Percentiles rank a stretch among this genome's conserved stretches.
Evolutionary conservation across 2,888 invertebrate species (phyloP).

Genomic region (Tetranychus truncatus): DNA sequence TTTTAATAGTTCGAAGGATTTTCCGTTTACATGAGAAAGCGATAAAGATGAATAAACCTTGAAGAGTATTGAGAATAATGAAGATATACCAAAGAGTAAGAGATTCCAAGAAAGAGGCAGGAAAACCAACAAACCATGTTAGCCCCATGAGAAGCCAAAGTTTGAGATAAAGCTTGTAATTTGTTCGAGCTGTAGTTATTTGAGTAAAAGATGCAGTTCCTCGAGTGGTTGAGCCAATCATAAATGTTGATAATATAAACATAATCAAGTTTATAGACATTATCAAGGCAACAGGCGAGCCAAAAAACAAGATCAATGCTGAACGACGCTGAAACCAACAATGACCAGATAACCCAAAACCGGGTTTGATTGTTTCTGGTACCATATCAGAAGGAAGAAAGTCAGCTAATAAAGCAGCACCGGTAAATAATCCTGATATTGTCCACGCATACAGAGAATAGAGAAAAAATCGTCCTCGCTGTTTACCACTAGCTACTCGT

Average conservation of each 20-base stretch:
- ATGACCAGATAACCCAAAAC: slow-evolving; percentile 33
- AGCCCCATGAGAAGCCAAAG: slow-evolving; percentile 38
- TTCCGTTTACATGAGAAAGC: slow-evolving; percentile 36
- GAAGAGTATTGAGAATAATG: slow-evolving; percentile 36
- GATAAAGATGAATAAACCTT: slow-evolving; percentile 38
- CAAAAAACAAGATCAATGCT: slow-evolving; percentile 39
- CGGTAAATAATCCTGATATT: background rate
- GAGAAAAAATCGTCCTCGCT: slow-evolving; percentile 30
- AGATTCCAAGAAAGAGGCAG: slow-evolving; percentile 34
- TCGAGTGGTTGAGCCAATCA: slow-evolving; percentile 34
- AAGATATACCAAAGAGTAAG: slow-evolving; percentile 36
- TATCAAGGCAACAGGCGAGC: slow-evolving; percentile 35
- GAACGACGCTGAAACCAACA: slow-evolving; percentile 39
- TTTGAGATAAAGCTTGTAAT: slow-evolving; percentile 34
- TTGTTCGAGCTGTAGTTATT: slow-evolving; percentile 16
- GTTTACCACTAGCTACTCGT: slow-evolving; percentile 34
- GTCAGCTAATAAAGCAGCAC: slow-evolving; percentile 2
- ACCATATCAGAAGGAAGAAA: background rate
- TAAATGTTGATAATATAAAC: slow-evolving; percentile 32
- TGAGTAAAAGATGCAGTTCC: slow-evolving; percentile 22
- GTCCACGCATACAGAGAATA: slow-evolving; percentile 36
- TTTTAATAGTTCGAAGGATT: background rate
- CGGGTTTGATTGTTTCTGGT: slow-evolving; percentile 31
- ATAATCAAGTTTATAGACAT: slow-evolving; percentile 35
- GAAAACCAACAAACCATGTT: slow-evolving; percentile 36